Evolutionary conservation across 2,888 invertebrate genomes (phyloP).

Genomic region (Clitarchus hookeri): DNA sequence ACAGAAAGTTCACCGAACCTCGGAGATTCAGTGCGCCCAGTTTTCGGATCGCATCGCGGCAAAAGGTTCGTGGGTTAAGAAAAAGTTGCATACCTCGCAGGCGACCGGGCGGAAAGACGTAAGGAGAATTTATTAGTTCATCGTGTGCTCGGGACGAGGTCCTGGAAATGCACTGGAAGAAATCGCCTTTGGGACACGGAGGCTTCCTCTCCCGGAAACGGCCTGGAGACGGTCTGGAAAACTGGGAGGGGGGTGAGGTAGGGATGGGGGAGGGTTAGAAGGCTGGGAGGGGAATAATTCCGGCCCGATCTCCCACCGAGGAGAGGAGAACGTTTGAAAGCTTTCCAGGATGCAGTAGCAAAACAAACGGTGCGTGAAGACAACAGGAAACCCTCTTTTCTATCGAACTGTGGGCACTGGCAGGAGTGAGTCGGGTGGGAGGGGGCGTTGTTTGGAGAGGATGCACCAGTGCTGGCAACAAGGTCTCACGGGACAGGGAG

Average conservation of each 20-base stretch:
- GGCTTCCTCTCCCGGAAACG: not conserved
- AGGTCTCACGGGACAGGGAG: not conserved
- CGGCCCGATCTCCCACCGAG: not conserved
- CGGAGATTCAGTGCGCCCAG: not conserved
- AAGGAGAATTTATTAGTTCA: slow-evolving; percentile 7
- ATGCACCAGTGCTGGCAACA: not conserved
- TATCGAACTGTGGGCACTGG: not conserved
- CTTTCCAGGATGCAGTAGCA: slow-evolving; percentile 35
- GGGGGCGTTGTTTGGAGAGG: not conserved
- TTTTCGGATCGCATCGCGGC: not conserved
- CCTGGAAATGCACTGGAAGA: slow-evolving; percentile 14
- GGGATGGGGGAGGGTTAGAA: slow-evolving; percentile 10
- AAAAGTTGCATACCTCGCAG: not conserved
- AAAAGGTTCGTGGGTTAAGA: not conserved
- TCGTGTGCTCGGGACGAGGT: not conserved
- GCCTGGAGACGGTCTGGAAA: not conserved
- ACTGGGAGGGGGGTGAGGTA: not conserved
- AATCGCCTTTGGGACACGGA: slow-evolving; percentile 1
- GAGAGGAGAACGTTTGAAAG: slow-evolving; percentile 32
- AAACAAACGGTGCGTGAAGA: slow-evolving; percentile 35
- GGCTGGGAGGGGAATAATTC: slow-evolving; percentile 23
- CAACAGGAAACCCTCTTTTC: slow-evolving; percentile 26
- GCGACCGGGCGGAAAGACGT: not conserved
- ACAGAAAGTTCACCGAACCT: no score
- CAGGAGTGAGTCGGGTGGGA: not conserved